Evolutionary conservation across 2,113 vertebrate genomes (phyloP).

Genomic region (Choloepus hoffmanni): DNA sequence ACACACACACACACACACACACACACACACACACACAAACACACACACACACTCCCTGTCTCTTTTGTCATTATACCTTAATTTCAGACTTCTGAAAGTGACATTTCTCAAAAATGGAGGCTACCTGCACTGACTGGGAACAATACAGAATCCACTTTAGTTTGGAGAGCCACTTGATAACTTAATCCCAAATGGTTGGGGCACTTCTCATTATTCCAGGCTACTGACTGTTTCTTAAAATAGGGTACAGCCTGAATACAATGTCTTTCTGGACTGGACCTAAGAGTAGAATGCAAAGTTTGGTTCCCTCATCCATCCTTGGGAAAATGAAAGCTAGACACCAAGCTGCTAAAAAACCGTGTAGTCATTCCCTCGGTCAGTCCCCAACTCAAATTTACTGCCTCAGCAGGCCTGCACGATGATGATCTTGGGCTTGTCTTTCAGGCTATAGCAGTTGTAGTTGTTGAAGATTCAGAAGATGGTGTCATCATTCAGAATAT

Average conservation of each 20-base stretch:
- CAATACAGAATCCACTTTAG: not conserved
- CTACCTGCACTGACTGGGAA: not conserved
- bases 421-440: constrained; percentile 91
- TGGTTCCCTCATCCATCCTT: not conserved
- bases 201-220: not conserved
- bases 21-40: not conserved
- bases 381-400: constrained; percentile 75
- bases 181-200: not conserved
- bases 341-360: not conserved
- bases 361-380: not conserved
- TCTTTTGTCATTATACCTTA: not conserved
- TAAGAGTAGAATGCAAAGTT: not conserved
- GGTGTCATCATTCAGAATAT: constrained; percentile 83
- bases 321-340: not conserved
- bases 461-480: constrained; percentile 88
- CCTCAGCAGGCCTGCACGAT: constrained; percentile 92
- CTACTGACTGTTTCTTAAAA: not conserved
- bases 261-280: not conserved
- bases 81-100: not conserved
- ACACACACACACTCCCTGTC: not conserved
- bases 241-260: not conserved
- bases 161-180: not conserved
- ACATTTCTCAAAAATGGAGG: not conserved
- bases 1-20: not conserved
- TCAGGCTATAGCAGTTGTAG: constrained; percentile 83